Percentiles rank a stretch among this genome's conserved stretches.
phyloP scores from a whole-genome alignment of 2,113 vertebrate species.

The Amphiprion ocellaris region DNA sequence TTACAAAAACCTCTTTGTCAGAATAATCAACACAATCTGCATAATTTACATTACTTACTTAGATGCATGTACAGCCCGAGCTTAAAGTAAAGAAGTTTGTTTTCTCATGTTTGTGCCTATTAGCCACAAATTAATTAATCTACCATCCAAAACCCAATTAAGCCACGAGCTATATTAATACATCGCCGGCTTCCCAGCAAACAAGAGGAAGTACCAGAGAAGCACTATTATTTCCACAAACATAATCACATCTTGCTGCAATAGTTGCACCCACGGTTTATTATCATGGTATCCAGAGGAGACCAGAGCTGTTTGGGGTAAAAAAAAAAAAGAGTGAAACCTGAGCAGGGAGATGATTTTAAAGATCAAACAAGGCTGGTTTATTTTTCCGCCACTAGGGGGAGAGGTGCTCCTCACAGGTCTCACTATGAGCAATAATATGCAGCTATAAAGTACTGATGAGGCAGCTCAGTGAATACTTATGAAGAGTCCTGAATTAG shows the following conservation, averaged over 20 bases:
- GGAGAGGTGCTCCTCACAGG: conserved; percentile 74
- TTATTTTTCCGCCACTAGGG: conserved; percentile 78
- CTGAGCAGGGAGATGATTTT: conserved; percentile 50
- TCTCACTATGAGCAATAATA: conserved; percentile 57
- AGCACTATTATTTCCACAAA: conserved; percentile 85
- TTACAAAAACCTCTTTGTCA: conserved; percentile 83
- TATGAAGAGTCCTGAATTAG: conserved; percentile 66
- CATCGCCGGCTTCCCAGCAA: conserved; percentile 80
- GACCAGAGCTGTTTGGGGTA: conserved; percentile 23
- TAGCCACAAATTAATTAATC: conserved; percentile 90
- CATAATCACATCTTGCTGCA: conserved; percentile 81
- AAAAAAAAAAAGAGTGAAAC: conserved; percentile 17
- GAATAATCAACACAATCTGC: conserved; percentile 87
- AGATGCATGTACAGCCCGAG: conserved; percentile 80
- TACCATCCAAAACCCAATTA: conserved; percentile 82
- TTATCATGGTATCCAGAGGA: conserved; percentile 58
- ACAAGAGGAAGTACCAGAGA: conserved; percentile 81
- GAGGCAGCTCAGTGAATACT: conserved; percentile 72
- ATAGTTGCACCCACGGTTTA: conserved; percentile 44
- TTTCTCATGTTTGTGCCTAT: conserved; percentile 89
- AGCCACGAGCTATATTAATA: conserved; percentile 87
- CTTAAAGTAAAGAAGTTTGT: conserved; percentile 89
- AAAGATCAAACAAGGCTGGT: conserved; percentile 34
- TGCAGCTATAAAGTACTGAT: conserved; percentile 70
- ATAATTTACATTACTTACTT: conserved; percentile 89